Evolutionary conservation across 2,797 vertebrate species (phyloP), one percentile per base, ranked within the genome.

Genomic region (Balearica regulorum): DNA sequence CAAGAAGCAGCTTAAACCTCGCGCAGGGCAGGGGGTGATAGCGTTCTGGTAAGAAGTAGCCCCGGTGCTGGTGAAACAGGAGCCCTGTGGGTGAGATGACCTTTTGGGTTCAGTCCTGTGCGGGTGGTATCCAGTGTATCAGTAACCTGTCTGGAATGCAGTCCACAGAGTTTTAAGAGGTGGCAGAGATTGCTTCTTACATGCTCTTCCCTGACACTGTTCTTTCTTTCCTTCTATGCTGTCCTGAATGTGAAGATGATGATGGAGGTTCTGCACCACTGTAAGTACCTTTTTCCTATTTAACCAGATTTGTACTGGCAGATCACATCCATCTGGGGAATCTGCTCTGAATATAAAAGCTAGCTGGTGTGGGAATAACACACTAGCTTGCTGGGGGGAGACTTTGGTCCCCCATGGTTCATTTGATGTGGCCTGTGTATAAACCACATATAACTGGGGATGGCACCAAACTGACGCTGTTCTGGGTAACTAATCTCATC

Each of bases 221-320:
- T 46, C 15, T 24, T 33, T 80, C 72, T 87, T 55, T 71, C 26
- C 84, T 46, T 48, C 24, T 33, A 1, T 55, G 89, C 41, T 81
- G 31, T 53, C 43, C 70, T 72, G 64, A 61, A 48, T 5, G 28
- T 86, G 57, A 97, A 99, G 99, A 99, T 84, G 99, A 99, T 1
- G 99, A 99, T 97, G 98, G 98, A 97, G 99, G 99, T 70, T 97
- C 99, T 41, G 99, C 99, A 64, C 99, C 99, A 6, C 97, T 99
- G 99, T 99, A 97, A 99, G 99, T 99, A 94, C 41, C 25, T 43
- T 18, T 29, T 51, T 43, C 18, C 55, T 49, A 0, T 17, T 83
- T 6, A 35, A 22, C 19, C 41, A 25, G 16, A 21, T 15, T 44
- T 68, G 14, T 28, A 2, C 61, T 29, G 31, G 18, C 10, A 11